Evolutionary conservation across 1,140 invertebrate genomes (phyloP).

Genomic region (Drosophila willistoni): DNA sequence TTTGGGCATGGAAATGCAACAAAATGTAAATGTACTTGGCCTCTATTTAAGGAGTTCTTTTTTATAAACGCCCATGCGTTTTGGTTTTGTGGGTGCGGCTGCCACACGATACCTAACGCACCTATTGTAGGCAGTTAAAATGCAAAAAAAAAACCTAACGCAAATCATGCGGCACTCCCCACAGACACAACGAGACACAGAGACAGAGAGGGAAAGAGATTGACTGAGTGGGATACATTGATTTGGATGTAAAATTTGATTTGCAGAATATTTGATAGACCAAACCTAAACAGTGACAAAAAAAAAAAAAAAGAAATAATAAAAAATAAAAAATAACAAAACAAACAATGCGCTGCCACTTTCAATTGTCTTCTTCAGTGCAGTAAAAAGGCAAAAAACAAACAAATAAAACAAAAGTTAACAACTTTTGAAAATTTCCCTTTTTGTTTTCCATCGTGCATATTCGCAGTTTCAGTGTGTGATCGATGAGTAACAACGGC

Average conservation of each 20-base stretch:
- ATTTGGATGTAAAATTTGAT: conserved; percentile 25
- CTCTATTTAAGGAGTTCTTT: conserved; percentile 11
- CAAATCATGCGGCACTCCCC: conserved; percentile 60
- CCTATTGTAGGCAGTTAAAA: background rate
- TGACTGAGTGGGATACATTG: background rate
- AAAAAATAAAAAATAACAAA: background rate
- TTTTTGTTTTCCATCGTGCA: conserved; percentile 53
- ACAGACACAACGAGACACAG: conserved; percentile 26
- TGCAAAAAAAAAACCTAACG: conserved; percentile 17
- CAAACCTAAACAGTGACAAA: conserved; percentile 20
- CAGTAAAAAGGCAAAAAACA: conserved; percentile 22
- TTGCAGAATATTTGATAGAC: conserved; percentile 66
- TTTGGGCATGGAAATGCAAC: background rate
- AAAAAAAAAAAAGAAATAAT: conserved; percentile 5
- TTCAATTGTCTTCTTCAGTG: conserved; percentile 64
- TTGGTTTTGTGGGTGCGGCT: conserved; percentile 57
- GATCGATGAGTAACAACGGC: conserved; percentile 67
- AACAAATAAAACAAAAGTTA: conserved; percentile 23
- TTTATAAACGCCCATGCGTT: background rate
- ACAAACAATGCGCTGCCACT: conserved; percentile 44
- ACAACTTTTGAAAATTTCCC: conserved; percentile 58
- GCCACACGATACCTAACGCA: conserved; percentile 30
- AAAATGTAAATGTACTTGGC: background rate
- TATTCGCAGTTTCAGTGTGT: conserved; percentile 35
- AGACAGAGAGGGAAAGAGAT: conserved; percentile 31